Evolutionary conservation across 2,797 vertebrate genomes (phyloP), one percentile per base, ranked within the genome.

Genomic region (Alectoris magna): DNA sequence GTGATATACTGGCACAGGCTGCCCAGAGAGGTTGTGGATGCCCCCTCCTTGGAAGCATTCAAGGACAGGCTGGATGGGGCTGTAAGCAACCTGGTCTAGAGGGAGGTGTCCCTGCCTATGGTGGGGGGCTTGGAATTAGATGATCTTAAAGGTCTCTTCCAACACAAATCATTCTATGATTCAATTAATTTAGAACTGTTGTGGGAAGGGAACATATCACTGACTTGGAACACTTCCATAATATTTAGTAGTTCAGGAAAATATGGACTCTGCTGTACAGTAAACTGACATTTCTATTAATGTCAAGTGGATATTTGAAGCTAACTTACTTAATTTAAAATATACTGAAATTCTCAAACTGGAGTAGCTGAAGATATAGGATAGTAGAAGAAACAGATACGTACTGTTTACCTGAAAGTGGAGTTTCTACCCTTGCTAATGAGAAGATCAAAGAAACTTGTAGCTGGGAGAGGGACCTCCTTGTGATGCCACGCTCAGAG

Each of bases 401-500:
- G 27, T 56, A 44, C 48, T 31, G 14, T 23, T 17, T 22, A 59
- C 18, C 21, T 73, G 39, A 22, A 60, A 55, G 55, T 26, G 38
- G 13, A 68, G 16, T 58, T 83, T 27, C 38, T 71, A 59, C 14
- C 48, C 10, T 80, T 84, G 26, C 34, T 68, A 39, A 29, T 79
- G 12, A 66, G n/a, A 51, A 63, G 5, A 6, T 16, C 29, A 3
- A 59, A 41, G 51, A 60, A 64, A 59, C 8, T 2, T 14, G 0
- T 19, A 58, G 29, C 6, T 64, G 44, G 11, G 15, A 23, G 41
- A 59, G 39, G n/a, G 13, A 31, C 21, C 27, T 29, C 26, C 44
- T 81, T 23, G 26, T 29, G 6, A 9, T 6, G 3, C 34, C 0
- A 2, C 2, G 3, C 43, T 16, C 39, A 81, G 19, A 48, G 16